Conservation (phyloP, 2,797 vertebrate genomes). For the Pseudomugil tenellus region DNA sequence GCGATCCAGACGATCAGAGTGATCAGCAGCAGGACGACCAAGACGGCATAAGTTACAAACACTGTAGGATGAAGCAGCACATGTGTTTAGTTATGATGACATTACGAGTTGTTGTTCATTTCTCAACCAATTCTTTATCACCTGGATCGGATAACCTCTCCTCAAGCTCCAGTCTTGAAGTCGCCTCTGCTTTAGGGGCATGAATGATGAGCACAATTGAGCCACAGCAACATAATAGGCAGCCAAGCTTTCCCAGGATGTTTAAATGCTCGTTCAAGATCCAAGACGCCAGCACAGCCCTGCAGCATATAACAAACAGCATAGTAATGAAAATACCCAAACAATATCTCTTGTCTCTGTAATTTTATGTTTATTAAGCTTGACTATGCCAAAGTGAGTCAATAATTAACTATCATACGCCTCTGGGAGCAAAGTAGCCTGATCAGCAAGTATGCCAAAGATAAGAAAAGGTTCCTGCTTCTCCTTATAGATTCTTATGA, state of each 20-base stretch:
- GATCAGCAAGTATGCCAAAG: too few relatives aligned
- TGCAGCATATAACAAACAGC: constrained; percentile 65
- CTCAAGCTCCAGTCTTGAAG: constrained; percentile 89
- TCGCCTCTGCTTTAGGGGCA: constrained; percentile 88
- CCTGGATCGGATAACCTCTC: constrained; percentile 93
- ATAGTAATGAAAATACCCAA: not conserved
- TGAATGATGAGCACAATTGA: constrained; percentile 94
- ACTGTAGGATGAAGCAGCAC: constrained; percentile 83
- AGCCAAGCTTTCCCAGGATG: constrained; percentile 93
- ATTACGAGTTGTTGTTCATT: not conserved
- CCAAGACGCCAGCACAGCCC: constrained; percentile 93
- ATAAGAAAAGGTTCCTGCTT: too few relatives aligned
- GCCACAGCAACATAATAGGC: constrained; percentile 91
- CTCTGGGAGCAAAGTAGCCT: too few relatives aligned
- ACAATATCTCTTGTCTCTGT: too few relatives aligned
- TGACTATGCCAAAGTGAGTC: too few relatives aligned
- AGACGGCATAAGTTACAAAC: constrained; percentile 86
- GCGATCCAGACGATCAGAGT: constrained; percentile 91
- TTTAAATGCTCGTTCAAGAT: constrained; percentile 92
- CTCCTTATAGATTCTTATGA: constrained; percentile 38
- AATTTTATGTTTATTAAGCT: too few relatives aligned
- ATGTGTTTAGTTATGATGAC: not conserved
- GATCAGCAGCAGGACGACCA: constrained; percentile 88
- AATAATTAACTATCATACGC: too few relatives aligned
- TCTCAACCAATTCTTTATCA: constrained; percentile 48